Base-by-base conservation (phyloP, 2,113 vertebrate genomes). In the Myotis lucifugus region DNA sequence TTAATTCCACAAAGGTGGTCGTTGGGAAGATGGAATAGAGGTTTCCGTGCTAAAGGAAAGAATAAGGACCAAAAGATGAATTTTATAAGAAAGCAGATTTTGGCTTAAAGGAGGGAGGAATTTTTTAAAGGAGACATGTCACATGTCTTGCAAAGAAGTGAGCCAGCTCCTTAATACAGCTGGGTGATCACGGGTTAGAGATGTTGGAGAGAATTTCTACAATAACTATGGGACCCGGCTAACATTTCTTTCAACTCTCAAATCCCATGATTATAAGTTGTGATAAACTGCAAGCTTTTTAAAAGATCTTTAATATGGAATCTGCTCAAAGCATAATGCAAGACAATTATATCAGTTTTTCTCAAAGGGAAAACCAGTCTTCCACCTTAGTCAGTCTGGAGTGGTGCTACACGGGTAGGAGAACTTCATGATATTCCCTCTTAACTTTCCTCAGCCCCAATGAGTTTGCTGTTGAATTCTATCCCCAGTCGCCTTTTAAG, bases 1-100 rank as follows among this genome's bases (percentile, higher is more conserved):
- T 95, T 73, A 94, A 89, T 66, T 56, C 54, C 27, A 27, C 54
- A 78, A 46, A 72, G 19, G 15, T 10, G 73, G 21, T 46, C 29
- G 56, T 15, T 8, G 6, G 34, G 50, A 91, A 91, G 61, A 82
- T 66, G 42, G 13, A 61, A 69, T 19, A 76, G 59, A 91, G 46
- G 34, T 79, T 77, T 88, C 52, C 37, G 4, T 79, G 73, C 64
- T 50, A 32, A 14, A 85, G 29, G 40, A 42, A 25, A 91, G 32
- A 91, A 76, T 34, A 42, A 21, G 19, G 52, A 56, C 56, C 17
- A 67, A 84, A 83, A n/a, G 29, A 14, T 86, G 9, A 61, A 84
- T 91, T 87, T 81, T 95, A 61, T 85, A 91, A 92, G 42, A 79
- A 93, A 77, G 25, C 6, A 87, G 59, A 84, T 79, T 95, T 94